Evolutionary conservation across 2,113 vertebrate genomes (phyloP).

Genomic region (Ornithorhynchus anatinus): DNA sequence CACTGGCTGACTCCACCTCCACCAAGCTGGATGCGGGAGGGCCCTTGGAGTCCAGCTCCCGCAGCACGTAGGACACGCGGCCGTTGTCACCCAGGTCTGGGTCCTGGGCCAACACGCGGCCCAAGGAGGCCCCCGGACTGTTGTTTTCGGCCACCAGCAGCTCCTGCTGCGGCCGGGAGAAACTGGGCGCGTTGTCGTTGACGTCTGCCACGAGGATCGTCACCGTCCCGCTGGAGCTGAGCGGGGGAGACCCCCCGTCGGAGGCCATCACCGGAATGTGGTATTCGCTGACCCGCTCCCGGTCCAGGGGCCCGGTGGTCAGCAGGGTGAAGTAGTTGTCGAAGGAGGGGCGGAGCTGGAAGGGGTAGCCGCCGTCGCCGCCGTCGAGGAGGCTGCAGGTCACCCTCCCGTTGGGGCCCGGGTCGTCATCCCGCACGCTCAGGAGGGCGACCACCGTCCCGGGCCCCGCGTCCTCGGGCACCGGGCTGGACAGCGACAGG

Average conservation of each 20-base stretch:
- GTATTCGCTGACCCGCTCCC: constrained; percentile 73
- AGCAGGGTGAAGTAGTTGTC: constrained; percentile 82
- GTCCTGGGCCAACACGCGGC: constrained; percentile 75
- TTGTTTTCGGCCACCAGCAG: constrained; percentile 81
- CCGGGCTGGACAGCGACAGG: constrained; percentile 69
- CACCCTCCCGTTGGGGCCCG: constrained; percentile 76
- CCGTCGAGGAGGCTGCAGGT: constrained; percentile 61
- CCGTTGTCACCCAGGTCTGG: constrained; percentile 76
- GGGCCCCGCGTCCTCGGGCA: constrained; percentile 74
- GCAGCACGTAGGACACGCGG: constrained; percentile 72
- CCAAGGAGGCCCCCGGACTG: constrained; percentile 70
- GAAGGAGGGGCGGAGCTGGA: constrained; percentile 81
- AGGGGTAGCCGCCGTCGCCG: no score
- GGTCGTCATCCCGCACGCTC: constrained; percentile 77
- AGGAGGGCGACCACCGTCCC: constrained; percentile 80
- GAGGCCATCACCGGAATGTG: constrained; percentile 74
- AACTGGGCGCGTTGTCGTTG: constrained; percentile 84
- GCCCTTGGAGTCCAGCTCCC: constrained; percentile 63
- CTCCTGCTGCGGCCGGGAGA: constrained; percentile 62
- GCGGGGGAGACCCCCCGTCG: constrained; percentile 79
- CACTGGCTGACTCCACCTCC: constrained; percentile 74
- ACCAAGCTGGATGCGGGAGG: constrained; percentile 67
- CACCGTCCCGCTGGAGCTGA: constrained; percentile 63
- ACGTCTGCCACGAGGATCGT: constrained; percentile 79
- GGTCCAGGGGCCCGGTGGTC: constrained; percentile 75